Evolutionary conservation across 2,113 vertebrate species (phyloP), one percentile per base, ranked within the genome.

Genomic region (Plectropomus leopardus): DNA sequence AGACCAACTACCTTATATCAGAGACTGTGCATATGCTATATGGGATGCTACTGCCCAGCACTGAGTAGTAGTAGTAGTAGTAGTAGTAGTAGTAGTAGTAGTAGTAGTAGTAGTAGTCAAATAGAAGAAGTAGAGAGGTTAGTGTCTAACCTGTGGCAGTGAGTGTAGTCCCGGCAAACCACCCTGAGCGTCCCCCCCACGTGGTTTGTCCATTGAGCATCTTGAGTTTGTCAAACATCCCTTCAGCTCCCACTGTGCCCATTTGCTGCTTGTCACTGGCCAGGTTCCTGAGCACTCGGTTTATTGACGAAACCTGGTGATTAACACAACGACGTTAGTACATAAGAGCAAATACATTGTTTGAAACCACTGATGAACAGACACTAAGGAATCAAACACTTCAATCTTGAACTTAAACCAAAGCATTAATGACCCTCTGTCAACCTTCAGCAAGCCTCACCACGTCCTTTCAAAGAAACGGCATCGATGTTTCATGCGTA

Each of bases 241-340:
- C 98, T 91, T 99, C 98, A 90, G 97, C 94, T 84, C 97, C 97
- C 94, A 97, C 96, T 89, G 97, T 95, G 79, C 97, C 97, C 96
- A 98, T 98, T 95, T 98, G 98, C 95, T 98, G 98, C 94, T 99
- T 99, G 95, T 99, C 98, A 90, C 97, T 99, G 95, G 96, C 96
- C 96, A 99, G 96, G 96, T 99, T 99, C 95, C 98, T 97, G 74
- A 99, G 97, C 86, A 99, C 98, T 95, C 98, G 96, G 94, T 99
- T 99, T 95, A 99, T 99, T 83, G 98, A 99, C 76, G 98, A 99
- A 88, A 99, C 98, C 98, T 99, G 96, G 19, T 5, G 34, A 76
- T 11, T 17, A 72, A 95, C 83, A 93, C 83, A 76, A 36, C 17
- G 15, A 0, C 1, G 4, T 19, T 3, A 36, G 40, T 55, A 66